Base-by-base conservation (phyloP, 2,797 vertebrate species). In the Neolamprologus multifasciatus region DNA sequence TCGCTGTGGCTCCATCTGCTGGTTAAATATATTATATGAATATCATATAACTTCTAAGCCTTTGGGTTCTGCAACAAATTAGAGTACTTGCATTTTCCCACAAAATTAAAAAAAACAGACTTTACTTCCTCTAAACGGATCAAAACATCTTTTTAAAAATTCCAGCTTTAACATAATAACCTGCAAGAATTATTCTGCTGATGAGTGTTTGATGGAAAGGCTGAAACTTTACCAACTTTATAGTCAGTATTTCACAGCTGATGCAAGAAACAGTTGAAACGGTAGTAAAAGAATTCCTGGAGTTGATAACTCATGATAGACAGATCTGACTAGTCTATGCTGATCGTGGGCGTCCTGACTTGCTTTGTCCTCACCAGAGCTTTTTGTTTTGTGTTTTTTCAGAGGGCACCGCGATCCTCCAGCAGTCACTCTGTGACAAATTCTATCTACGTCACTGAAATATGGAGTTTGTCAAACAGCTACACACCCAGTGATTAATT, bases 1-100 rank as follows among this genome's bases (percentile, higher is more conserved):
- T 16, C 2, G 43, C 54, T 93, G 29, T 93, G 89, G 89, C 88
- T 50, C 93, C 94, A 90, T 88, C 94, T 94, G 79, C 85, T 93
- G 93, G 93, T 82, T 14, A 4, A 12, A 59, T 14, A 9, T 4
- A n/a, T 23, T 16, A 10, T 8, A 48, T 23, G 1, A 48, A n/a
- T 8, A 5, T 19, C 23, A 19, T 48, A 69, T 16, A 1, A 43
- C n/a, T 23, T 48, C 0, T 64, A 33, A 12, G 13, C 14, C 12
- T 54, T 5, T 29, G 3, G 4, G 33, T 31, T 8, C 14, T 29
- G 77, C 11, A 5, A 4, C 2, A 16, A 21, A 5, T 33, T 67
- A 14, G 23, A 74, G 21, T 48, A 4, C 23, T 10, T 45, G 0
- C 9, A 14, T 33, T 2, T 43, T 17, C 6, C 0, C 1, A 5